Evolutionary conservation across 2,113 vertebrate genomes (phyloP).

Genomic region (Solenodon paradoxus): DNA sequence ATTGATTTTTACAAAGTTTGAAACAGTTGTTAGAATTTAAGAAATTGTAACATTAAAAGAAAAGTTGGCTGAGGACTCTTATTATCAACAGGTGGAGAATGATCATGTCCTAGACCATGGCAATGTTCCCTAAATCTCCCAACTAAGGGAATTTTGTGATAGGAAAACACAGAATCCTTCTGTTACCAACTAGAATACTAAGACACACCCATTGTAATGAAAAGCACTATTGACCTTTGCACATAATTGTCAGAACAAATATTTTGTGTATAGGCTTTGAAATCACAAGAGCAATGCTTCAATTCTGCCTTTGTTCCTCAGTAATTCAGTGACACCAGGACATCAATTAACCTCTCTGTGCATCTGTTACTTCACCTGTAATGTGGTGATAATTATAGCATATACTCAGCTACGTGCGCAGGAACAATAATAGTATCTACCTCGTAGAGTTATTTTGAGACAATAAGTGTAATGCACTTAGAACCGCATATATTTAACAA

Average conservation of each 20-base stretch:
- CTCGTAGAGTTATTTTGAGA: background rate
- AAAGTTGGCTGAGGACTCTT: background rate
- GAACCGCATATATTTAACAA: background rate
- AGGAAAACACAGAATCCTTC: background rate
- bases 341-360: background rate
- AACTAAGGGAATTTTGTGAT: background rate
- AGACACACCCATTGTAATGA: background rate
- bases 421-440: background rate
- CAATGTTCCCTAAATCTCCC: background rate
- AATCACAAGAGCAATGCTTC: constrained; percentile 4
- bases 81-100: background rate
- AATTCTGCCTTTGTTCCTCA: background rate
- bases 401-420: background rate
- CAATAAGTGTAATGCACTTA: background rate
- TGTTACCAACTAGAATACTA: background rate
- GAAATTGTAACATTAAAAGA: background rate
- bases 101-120: background rate
- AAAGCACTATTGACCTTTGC: background rate
- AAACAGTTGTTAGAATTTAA: background rate
- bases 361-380: background rate
- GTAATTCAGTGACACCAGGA: constrained; percentile 8
- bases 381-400: background rate
- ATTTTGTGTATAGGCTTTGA: background rate
- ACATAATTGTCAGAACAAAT: background rate
- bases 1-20: background rate